These are phyloP conservation scores for Craterocephalus amniculus DNA, from an alignment of 2,797 vertebrate genomes.

Conservation along the genomic window DNA sequence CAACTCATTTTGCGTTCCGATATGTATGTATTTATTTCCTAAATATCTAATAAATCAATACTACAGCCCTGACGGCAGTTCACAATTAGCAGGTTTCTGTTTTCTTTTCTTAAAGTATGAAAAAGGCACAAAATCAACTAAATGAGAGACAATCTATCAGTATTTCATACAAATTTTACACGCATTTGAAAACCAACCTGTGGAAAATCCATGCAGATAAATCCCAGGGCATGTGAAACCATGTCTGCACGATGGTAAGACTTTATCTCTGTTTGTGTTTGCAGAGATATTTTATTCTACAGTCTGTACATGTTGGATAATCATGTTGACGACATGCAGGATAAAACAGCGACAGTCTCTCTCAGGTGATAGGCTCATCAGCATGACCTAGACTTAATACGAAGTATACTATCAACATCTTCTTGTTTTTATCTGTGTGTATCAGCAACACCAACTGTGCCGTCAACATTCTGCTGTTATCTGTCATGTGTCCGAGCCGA, in stretches of 20 bases:
- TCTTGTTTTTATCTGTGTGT: slow-evolving; percentile 25
- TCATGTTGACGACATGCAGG: slow-evolving; percentile 9
- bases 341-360: slow-evolving; percentile 33
- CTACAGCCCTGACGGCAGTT: not conserved
- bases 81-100: no score
- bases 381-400: slow-evolving; percentile 59
- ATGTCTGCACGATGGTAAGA: not conserved
- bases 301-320: slow-evolving; percentile 3
- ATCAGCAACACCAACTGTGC: slow-evolving; percentile 24
- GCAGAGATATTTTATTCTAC: not conserved
- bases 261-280: not conserved
- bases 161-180: not conserved
- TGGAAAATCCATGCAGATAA: not conserved
- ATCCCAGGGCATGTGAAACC: slow-evolving; percentile 12
- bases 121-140: not conserved
- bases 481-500: slow-evolving; percentile 32
- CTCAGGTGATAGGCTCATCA: slow-evolving; percentile 35
- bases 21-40: no score
- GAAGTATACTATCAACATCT: slow-evolving; percentile 66
- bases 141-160: not conserved
- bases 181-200: slow-evolving; percentile 2
- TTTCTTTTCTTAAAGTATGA: not conserved
- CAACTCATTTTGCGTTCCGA: no score
- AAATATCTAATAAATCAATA: not conserved
- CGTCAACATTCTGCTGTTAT: slow-evolving; percentile 42